Evolutionary conservation across 2,888 invertebrate genomes (phyloP), one percentile per base, ranked within the genome.

Genomic region (Stramonita haemastoma): DNA sequence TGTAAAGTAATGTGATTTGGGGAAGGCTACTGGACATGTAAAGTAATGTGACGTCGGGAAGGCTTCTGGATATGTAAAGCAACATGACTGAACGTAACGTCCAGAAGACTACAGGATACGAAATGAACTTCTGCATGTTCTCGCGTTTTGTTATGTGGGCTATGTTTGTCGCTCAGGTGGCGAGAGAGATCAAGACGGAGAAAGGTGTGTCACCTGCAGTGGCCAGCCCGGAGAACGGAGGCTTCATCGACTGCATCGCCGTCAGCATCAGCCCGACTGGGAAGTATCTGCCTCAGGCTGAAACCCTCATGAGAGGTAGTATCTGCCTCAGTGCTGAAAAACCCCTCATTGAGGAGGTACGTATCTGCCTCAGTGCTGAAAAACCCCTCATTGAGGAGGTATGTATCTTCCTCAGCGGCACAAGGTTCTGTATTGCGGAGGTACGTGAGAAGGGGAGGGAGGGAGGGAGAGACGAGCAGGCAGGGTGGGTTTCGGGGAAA

Each of bases 261-360:
- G 96, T 98, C 8, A 97, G 98, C 96, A 97, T 98, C 87, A 97
- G 97, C 93, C 98, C 0, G 98, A 98, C 95, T 96, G 98, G 66
- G 98, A 98, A 96, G 98, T 86, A 97, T 98, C 86, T 97, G 98
- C 97, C 96, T 98, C 22, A 98, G 98, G 98, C 98, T 0, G 98
- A 98, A 93, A 97, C 97, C 17, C 96, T 98, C 36, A 92, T 96
- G n/a, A n/a, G 98, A 0, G 98, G 98, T 95, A 96, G 98, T 86
- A 97, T 98, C 86, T 97, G 98, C 97, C 96, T 98, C 22, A 98
- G 98, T 88, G 98, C 98, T 0, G 98, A 98, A 93, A 97, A 98
- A 79, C 97, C 97, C 17, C 96, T 98, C 36, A 92, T 96, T 8
- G 95, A 95, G 89, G 98, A 98, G 91, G 89, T 89, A 6, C 56